These are phyloP conservation scores for Channa striata DNA, from an alignment of 2,797 vertebrate species.

Conservation along the genomic window DNA sequence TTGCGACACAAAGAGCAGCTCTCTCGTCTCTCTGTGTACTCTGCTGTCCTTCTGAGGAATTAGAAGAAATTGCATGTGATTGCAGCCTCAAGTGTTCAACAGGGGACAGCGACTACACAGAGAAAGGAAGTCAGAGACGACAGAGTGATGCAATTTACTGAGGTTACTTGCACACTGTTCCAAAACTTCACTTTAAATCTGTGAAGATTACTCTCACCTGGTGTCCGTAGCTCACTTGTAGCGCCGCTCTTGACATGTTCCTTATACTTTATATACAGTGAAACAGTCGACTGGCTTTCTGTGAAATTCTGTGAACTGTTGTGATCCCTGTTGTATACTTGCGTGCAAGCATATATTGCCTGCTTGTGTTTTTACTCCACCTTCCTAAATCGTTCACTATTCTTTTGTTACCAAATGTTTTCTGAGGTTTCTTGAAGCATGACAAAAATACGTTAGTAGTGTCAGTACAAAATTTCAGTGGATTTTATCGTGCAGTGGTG, in stretches of 20 bases:
- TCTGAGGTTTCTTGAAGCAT: constrained; percentile 50
- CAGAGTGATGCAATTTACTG: constrained; percentile 46
- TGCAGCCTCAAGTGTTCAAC: constrained; percentile 28
- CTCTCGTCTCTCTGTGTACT: constrained; percentile 6
- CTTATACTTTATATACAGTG: constrained; percentile 41
- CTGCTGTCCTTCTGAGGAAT: constrained; percentile 49
- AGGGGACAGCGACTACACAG: constrained; percentile 15
- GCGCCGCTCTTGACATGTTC: constrained; percentile 50
- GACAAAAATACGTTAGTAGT: constrained; percentile 38
- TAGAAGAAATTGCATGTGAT: constrained; percentile 48
- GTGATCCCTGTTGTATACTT: constrained; percentile 37
- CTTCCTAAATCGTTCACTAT: constrained; percentile 15
- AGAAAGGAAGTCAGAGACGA: constrained; percentile 25
- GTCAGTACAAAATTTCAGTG: constrained; percentile 45
- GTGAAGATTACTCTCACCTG: constrained; percentile 24
- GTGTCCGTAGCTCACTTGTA: constrained; percentile 58
- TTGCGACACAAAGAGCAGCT: constrained; percentile 35
- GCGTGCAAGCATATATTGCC: constrained; percentile 50
- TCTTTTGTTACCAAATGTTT: constrained; percentile 15
- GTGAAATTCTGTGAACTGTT: constrained; percentile 46
- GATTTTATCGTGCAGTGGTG: constrained; percentile 49
- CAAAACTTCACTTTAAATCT: constrained; percentile 27
- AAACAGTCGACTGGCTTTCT: constrained; percentile 32
- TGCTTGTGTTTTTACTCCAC: constrained; percentile 48
- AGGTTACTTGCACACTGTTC: constrained; percentile 12